Conservation (phyloP, 2,113 vertebrate species). For the Girardinichthys multiradiatus region DNA sequence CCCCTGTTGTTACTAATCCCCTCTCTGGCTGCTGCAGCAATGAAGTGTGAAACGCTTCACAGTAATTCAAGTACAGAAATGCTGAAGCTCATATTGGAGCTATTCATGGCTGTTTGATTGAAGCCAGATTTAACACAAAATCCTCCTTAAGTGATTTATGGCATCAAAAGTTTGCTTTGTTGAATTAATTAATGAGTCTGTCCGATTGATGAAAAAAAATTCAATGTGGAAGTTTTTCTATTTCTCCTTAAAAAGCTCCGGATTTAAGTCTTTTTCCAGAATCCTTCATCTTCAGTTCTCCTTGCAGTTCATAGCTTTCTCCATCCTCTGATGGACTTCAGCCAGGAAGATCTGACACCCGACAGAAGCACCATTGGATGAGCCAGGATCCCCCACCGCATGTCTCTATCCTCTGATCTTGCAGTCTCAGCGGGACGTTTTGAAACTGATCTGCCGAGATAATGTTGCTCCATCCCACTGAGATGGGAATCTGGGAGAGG, state of each 20-base stretch:
- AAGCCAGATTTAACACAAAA: slow-evolving; percentile 1
- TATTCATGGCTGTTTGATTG: slow-evolving; percentile 43
- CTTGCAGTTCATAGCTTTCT: slow-evolving; percentile 7
- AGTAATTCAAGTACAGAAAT: slow-evolving; percentile 42
- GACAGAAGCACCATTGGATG: slow-evolving; percentile 46
- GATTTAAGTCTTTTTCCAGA: slow-evolving; percentile 2
- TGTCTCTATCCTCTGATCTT: slow-evolving; percentile 40
- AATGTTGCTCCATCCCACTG: slow-evolving; percentile 38
- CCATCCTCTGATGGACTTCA: slow-evolving; percentile 2
- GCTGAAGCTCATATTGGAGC: slow-evolving; percentile 16
- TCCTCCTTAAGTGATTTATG: background rate
- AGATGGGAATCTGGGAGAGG: slow-evolving; percentile 26
- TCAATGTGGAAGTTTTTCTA: background rate
- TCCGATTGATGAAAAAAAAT: slow-evolving; percentile 7
- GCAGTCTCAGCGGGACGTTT: slow-evolving; percentile 56
- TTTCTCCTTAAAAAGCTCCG: background rate
- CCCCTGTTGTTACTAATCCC: slow-evolving; percentile 18
- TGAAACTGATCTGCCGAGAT: slow-evolving; percentile 65
- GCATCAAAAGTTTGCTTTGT: slow-evolving; percentile 10
- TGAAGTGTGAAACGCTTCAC: slow-evolving; percentile 58
- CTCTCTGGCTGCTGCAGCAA: slow-evolving; percentile 45
- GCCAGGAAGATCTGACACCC: slow-evolving; percentile 33
- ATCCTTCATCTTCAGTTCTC: slow-evolving; percentile 1
- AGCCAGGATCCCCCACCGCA: slow-evolving; percentile 12
- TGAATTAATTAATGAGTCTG: background rate